Percentiles rank a stretch among this genome's conserved stretches.
Evolutionary conservation across 2,888 invertebrate genomes (phyloP).

Genomic region (Dilophus febrilis): DNA sequence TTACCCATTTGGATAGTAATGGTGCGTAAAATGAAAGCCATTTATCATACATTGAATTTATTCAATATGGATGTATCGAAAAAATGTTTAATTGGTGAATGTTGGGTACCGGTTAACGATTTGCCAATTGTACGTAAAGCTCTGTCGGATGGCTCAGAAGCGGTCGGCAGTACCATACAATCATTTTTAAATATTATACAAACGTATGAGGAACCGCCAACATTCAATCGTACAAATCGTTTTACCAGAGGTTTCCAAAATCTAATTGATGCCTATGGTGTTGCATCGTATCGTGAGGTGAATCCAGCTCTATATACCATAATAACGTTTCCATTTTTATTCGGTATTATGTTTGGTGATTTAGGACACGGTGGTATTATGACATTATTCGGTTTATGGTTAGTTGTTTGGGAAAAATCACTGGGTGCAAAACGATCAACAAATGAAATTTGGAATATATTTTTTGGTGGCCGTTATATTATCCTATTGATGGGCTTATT

Average conservation of each 20-base stretch:
- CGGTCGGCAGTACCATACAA: conserved; percentile 72
- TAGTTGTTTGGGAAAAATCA: conserved; percentile 65
- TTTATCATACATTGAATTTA: conserved; percentile 83
- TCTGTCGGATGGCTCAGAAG: conserved; percentile 63
- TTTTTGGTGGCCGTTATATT: conserved; percentile 95
- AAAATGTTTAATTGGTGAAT: conserved; percentile 79
- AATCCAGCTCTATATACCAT: conserved; percentile 81
- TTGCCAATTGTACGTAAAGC: conserved; percentile 57
- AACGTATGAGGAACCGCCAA: conserved; percentile 66
- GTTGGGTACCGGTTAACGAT: conserved; percentile 67
- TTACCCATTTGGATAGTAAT: conserved; percentile 67
- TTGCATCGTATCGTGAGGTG: conserved; percentile 81
- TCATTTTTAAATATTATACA: conserved; percentile 85
- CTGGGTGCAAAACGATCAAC: conserved; percentile 48
- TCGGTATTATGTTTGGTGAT: conserved; percentile 95
- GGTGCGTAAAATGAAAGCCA: conserved; percentile 64
- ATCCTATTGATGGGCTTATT: conserved; percentile 93
- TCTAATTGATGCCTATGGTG: conserved; percentile 84
- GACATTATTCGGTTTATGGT: conserved; percentile 59
- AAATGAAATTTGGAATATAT: conserved; percentile 89
- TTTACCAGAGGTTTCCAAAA: conserved; percentile 87
- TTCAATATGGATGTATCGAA: conserved; percentile 83
- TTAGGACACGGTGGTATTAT: conserved; percentile 75
- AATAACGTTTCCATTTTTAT: conserved; percentile 88
- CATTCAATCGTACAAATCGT: conserved; percentile 80